phyloP scores from a whole-genome alignment of 2,888 invertebrate species.

The Melinaea menophilus region DNA sequence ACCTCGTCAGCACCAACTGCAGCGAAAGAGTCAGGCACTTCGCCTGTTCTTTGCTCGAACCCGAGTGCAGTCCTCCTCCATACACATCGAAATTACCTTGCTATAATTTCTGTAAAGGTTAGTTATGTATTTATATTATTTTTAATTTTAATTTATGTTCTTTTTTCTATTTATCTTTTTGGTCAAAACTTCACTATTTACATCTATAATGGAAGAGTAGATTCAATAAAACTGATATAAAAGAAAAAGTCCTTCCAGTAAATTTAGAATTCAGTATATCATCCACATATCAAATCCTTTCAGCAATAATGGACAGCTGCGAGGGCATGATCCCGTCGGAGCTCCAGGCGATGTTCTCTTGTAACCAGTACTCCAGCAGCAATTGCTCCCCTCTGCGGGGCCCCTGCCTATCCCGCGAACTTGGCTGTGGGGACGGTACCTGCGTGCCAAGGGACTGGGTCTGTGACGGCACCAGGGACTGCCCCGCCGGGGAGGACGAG shows the following conservation, averaged over 20 bases:
- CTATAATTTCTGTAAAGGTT: constrained; percentile 81
- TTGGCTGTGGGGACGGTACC: constrained; percentile 76
- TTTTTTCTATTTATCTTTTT: no score
- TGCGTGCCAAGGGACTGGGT: constrained; percentile 81
- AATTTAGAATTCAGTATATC: background rate
- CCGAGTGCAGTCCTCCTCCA: constrained; percentile 80
- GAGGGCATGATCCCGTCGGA: constrained; percentile 78
- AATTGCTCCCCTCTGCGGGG: constrained; percentile 74
- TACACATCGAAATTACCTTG: constrained; percentile 80
- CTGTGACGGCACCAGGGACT: constrained; percentile 81
- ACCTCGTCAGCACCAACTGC: constrained; percentile 80
- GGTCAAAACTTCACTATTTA: no score
- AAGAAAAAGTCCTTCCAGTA: no score
- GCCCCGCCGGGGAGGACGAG: constrained; percentile 81
- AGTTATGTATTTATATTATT: background rate
- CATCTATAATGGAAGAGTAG: no score
- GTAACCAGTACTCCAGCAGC: constrained; percentile 77
- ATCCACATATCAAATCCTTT: background rate
- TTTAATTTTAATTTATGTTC: no score
- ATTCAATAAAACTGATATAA: no score
- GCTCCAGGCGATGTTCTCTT: constrained; percentile 77
- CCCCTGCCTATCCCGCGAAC: constrained; percentile 76
- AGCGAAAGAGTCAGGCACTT: constrained; percentile 80
- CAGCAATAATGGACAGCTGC: constrained; percentile 80
- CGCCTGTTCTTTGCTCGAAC: constrained; percentile 81